These are phyloP conservation scores for Diadophis punctatus DNA, from an alignment of 2,113 vertebrate species.

Conservation along the genomic window DNA sequence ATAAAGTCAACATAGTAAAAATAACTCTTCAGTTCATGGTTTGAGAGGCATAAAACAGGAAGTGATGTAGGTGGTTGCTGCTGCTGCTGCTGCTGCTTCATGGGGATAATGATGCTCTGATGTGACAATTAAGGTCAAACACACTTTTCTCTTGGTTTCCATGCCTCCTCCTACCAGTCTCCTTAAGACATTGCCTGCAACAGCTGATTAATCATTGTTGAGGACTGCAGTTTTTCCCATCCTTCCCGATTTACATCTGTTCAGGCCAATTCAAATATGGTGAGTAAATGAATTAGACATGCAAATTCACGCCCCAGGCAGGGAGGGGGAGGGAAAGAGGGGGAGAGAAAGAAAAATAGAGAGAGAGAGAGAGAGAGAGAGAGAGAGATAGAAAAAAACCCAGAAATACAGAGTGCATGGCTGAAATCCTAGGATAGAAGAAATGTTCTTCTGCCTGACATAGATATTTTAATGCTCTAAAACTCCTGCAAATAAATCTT, in stretches of 20 bases:
- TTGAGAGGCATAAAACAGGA: slow-evolving; percentile 80
- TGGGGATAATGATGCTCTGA: slow-evolving; percentile 83
- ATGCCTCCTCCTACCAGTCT: slow-evolving; percentile 87
- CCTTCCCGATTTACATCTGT: slow-evolving; percentile 84
- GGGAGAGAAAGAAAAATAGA: slow-evolving; percentile 45
- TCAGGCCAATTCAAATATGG: slow-evolving; percentile 85
- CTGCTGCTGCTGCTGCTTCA: slow-evolving; percentile 47
- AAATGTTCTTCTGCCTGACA: slow-evolving; percentile 79
- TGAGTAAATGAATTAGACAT: slow-evolving; percentile 73
- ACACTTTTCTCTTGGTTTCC: slow-evolving; percentile 81
- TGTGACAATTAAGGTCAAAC: slow-evolving; percentile 82
- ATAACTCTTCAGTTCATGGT: slow-evolving; percentile 83
- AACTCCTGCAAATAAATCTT: slow-evolving; percentile 80
- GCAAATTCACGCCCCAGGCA: slow-evolving; percentile 65
- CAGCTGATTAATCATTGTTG: slow-evolving; percentile 88
- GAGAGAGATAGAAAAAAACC: slow-evolving; percentile 17
- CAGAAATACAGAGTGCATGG: slow-evolving; percentile 70
- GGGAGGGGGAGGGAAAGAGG: slow-evolving; percentile 61
- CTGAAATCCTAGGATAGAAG: slow-evolving; percentile 83
- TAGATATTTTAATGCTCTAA: slow-evolving; percentile 79
- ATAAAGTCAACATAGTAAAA: slow-evolving; percentile 85
- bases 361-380: slow-evolving; percentile 19
- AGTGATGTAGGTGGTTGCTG: slow-evolving; percentile 77
- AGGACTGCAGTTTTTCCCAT: slow-evolving; percentile 85
- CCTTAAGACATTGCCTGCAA: slow-evolving; percentile 86